These are phyloP conservation scores for Melanerpes formicivorus DNA, from an alignment of 2,113 vertebrate species.

Conservation along the genomic window DNA sequence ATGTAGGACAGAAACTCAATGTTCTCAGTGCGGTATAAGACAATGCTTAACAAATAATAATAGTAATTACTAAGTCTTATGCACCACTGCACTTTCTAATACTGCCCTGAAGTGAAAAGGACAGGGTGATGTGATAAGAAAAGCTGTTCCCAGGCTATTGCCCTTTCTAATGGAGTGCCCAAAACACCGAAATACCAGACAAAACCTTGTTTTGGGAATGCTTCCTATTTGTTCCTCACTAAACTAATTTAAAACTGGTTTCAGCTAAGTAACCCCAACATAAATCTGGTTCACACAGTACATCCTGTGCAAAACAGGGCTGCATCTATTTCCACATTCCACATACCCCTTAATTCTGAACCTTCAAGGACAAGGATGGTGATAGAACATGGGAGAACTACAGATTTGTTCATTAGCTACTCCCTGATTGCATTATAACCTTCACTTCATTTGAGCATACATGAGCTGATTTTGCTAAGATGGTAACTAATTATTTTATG, in stretches of 20 bases:
- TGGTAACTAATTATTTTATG: neutral
- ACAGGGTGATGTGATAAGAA: neutral
- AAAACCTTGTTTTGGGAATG: neutral
- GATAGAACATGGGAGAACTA: neutral
- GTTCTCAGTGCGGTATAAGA: conserved; percentile 31
- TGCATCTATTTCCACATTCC: neutral
- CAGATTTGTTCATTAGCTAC: neutral
- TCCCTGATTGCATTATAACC: neutral
- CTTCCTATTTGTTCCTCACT: neutral
- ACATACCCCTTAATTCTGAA: neutral
- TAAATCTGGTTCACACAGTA: neutral
- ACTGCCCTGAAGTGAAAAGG: conserved; percentile 33
- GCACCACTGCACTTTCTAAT: conserved; percentile 49
- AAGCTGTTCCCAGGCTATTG: conserved; percentile 12
- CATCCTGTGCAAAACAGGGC: rapidly evolving
- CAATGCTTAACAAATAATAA: conserved; percentile 60
- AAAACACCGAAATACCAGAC: neutral
- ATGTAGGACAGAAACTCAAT: conserved; percentile 22
- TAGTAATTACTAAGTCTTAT: conserved; percentile 41
- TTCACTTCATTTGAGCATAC: neutral
- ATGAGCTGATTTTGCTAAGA: neutral
- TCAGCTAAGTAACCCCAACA: neutral
- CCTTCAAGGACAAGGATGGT: neutral
- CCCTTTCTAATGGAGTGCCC: neutral
- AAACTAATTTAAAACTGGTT: neutral